Percentiles rank a stretch among this genome's conserved stretches.
Conservation (phyloP, 2,797 vertebrate species). For the Tenualosa thibaudeaui region DNA sequence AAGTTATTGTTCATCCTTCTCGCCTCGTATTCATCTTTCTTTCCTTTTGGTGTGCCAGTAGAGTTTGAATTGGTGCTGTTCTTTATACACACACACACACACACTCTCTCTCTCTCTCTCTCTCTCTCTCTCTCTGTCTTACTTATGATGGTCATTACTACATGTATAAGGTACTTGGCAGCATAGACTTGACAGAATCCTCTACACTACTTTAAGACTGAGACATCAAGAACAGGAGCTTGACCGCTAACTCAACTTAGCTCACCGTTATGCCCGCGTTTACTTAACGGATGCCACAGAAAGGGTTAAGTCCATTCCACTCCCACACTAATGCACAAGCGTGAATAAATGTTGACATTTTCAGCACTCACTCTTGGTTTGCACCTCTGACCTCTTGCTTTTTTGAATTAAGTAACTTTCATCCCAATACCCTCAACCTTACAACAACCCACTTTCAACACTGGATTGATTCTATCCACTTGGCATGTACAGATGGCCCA, state of each 20-base stretch:
- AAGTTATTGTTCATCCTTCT: background rate
- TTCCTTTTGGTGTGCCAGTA: background rate
- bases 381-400: background rate
- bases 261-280: background rate
- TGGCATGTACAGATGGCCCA: background rate
- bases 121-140: background rate
- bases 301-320: background rate
- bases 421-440: no score
- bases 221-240: background rate
- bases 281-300: no score
- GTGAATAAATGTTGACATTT: background rate
- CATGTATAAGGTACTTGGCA: background rate
- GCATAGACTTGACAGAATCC: background rate
- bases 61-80: background rate
- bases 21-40: background rate
- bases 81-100: background rate
- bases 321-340: background rate
- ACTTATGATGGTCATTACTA: background rate
- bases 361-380: background rate
- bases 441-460: no score
- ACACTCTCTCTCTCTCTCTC: constrained; percentile 27
- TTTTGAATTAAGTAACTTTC: background rate
- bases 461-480: background rate
- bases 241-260: background rate
- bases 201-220: background rate